Evolutionary conservation across 2,797 vertebrate genomes (phyloP), one percentile per base, ranked within the genome.

Genomic region (Lacerta viridis): DNA sequence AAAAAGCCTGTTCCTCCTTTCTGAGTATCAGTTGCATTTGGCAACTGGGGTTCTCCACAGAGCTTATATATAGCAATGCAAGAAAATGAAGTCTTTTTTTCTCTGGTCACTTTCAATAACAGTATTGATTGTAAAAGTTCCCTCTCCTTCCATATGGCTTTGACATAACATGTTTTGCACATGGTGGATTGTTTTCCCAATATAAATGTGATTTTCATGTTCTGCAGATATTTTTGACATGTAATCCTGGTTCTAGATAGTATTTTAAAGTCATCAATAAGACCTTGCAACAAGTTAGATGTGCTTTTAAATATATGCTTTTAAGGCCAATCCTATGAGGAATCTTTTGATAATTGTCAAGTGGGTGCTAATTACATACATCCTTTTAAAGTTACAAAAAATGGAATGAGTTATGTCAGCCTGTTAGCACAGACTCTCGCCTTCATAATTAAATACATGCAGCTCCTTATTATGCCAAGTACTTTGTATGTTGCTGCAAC

Each of bases 381-480:
- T 85, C 61, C 64, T 85, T 88, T 85, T 89, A 76, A 15, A 59
- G 81, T 90, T 86, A 69, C 36, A 39, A 75, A 64, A 15, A 72
- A 66, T 86, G 55, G 72, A 11, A 80, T 92, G 74, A 23, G 72
- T 92, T 41, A 55, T 80, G 77, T 33, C 59, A 79, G 1, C 66
- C 43, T 90, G 79, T 71, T 89, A 84, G 27, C 55, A 89, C 50
- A 55, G 92, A 91, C 87, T 25, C 39, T 90, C 93, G 93, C 92
- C 83, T 36, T 59, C 91, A 85, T 92, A 89, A 88, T 88, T 90
- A 93, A 92, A 90, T 92, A 87, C 84, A 46, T 92, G 72, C 93
- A 93, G 27, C 88, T 93, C 15, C 85, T 96, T 84, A 71, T 94
- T 93, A 77, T 94, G 86, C 94, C 94, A 94, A 93, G 85, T 93